Evolutionary conservation across 2,797 vertebrate genomes (phyloP), one percentile per base, ranked within the genome.

Genomic region (Ceryle rudis): DNA sequence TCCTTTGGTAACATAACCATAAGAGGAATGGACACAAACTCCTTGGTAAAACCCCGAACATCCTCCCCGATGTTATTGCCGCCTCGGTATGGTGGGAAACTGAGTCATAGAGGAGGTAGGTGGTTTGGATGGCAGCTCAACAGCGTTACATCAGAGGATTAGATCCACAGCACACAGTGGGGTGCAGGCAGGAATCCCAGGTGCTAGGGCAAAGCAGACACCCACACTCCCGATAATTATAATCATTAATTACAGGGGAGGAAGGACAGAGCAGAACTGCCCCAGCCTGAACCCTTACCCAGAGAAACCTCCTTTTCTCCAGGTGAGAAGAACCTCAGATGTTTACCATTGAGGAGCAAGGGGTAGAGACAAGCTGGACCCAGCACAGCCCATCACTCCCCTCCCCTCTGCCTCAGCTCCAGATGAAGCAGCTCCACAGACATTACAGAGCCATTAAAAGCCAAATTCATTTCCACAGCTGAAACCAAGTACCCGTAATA

Each of bases 381-480:
- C 84, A 91, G 64, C 71, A 66, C 25, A 42, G 5, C 6, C 6
- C 78, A 84, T 35, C 41, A 1, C 54, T 51, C 41, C 52, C 67
- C 51, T 86, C 44, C 67, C 49, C 52, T 87, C 83, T 46, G 9
- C 84, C 85, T 5, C 47, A 5, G 52, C 64, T 31, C 72, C 70
- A 26, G 17, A 41, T n/a, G 23, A 60, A 65, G 42, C 60, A 49
- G 66, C 83, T 25, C 77, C 25, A 33, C 49, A 51, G 65, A 10
- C 80, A 52, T 70, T 91, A 49, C 51, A 26, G 70, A 62, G 62
- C 93, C 93, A 95, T 94, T 91, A 82, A 94, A 92, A 95, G 46
- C 92, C 95, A 77, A 46, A 86, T 91, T 96, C 93, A 95, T 96
- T 95, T 95, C 83, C 88, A 95, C 8, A 3, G 81, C 92, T 79